phyloP scores from a whole-genome alignment of 2,888 invertebrate species.

The Volucella inflata region DNA sequence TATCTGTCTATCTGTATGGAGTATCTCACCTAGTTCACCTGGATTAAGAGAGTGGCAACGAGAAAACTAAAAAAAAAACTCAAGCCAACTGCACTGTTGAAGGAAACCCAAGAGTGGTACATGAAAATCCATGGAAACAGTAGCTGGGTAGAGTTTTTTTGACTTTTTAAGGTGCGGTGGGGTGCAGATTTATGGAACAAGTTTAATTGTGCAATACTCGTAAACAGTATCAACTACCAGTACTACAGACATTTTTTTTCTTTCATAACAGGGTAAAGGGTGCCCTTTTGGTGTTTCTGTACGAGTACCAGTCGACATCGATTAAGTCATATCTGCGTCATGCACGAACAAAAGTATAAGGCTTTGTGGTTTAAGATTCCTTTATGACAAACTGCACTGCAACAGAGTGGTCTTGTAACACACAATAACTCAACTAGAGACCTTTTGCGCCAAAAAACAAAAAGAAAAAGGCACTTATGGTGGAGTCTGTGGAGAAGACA shows the following conservation, averaged over 20 bases:
- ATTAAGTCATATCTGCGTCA: constrained; percentile 72
- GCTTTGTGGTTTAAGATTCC: constrained; percentile 70
- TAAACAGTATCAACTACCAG: constrained; percentile 8
- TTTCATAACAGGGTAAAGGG: constrained; percentile 47
- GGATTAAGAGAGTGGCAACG: constrained; percentile 37
- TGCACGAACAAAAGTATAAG: constrained; percentile 70
- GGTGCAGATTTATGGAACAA: constrained; percentile 47
- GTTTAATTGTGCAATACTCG: constrained; percentile 71
- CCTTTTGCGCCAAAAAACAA: no score
- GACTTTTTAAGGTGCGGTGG: constrained; percentile 29
- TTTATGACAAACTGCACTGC: constrained; percentile 24
- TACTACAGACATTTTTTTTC: neutral
- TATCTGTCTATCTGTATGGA: constrained; percentile 59
- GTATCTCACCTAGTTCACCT: constrained; percentile 75
- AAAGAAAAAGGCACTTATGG: no score
- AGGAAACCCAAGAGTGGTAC: constrained; percentile 48
- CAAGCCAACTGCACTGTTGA: constrained; percentile 4
- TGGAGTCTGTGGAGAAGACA: no score
- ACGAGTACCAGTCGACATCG: constrained; percentile 53
- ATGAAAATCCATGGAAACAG: constrained; percentile 28
- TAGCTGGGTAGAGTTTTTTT: constrained; percentile 14
- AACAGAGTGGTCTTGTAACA: constrained; percentile 1
- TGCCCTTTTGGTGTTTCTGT: constrained; percentile 50
- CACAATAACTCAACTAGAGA: no score
- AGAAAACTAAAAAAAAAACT: neutral